Base-by-base conservation (phyloP, 2,113 vertebrate genomes). In the Coregonus clupeaformis region DNA sequence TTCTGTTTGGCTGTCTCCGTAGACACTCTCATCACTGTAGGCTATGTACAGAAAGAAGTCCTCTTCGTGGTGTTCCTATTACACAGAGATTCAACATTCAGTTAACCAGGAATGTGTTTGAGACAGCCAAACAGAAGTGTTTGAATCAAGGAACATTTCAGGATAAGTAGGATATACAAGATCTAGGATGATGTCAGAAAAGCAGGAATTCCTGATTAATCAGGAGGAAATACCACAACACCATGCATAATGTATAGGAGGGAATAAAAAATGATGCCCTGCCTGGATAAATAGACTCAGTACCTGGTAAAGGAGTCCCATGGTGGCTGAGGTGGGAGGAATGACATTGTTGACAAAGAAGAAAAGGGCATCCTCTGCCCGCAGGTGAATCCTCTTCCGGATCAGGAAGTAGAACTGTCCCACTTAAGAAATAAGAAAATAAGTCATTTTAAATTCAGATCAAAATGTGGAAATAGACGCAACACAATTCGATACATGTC, bases 321-420 rank as follows among this genome's bases (percentile, higher is more conserved):
- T 97, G 70, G 96, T 97, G 71, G 96, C 96, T 75, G 95, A 96
- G 82, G 96, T 97, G 74, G 96, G 96, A 83, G 96, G 96, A 93
- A 97, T 97, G 90, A 97, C 96, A 18, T 97, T 97, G 94, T 97
- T 97, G 87, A 97, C 96, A 79, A 97, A 97, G 91, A 97, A 97
- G 91, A 97, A 97, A 63, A 97, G 94, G 24, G 96, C 96, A 22
- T 97, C 96, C 84, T 97, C 96, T 20, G 96, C 96, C 80, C 96
- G 88, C 77, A 97, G 93, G 89, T 97, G 96, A 90, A 97, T 97
- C 91, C 96, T 92, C 92, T 97, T 97, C 85, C 96, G 94, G 84
- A 97, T 97, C 85, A 97, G 94, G 90, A 97, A 97, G 91, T 97
- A 97, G 87, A 97, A 97, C 89, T 97, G 96, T 73, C 96, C 96